Base-by-base conservation (phyloP, 2,888 invertebrate species). In the Chromoteleia sp. region DNA sequence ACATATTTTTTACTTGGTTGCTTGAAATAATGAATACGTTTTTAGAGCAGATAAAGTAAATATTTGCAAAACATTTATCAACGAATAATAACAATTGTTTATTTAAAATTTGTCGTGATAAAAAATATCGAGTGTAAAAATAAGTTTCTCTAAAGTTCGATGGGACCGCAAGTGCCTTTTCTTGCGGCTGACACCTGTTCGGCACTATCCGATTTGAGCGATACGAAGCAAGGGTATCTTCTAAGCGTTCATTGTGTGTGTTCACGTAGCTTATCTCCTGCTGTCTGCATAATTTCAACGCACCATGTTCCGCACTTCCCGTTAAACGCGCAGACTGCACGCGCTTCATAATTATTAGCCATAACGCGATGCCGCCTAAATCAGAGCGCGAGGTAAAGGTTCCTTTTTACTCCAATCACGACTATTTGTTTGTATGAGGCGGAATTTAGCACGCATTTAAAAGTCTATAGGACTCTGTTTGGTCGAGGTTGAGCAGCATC, bases 241-340 rank as follows among this genome's bases (percentile, higher is more conserved):
- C 85, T 85, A 74, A 83, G 83, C 86, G 86, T 90, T 84, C 87
- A 90, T 91, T 91, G 91, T 91, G 86, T 87, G 85, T 91, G 90
- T 87, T 87, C 91, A 90, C 83, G 80, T 80, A 91, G 89, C 91
- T 86, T 91, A 91, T 91, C 90, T 91, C 91, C 91, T 89, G 86
- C 83, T 63, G 86, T 81, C 81, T 86, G 85, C 86, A 90, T 90
- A 89, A 89, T 90, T 89, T 89, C 87, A 87, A 75, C 81, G 78
- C 85, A 82, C 76, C 80, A 74, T 81, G 83, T 84, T 85, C 81
- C 80, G 83, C 84, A 82, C 68, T 87, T 88, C 85, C 86, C 84
- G 84, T 85, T 87, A 86, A 89, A 86, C 83, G 77, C 77, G 71
- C 67, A 80, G 76, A 41, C 75, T 7, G 65, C 77, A 19, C 30